These are phyloP conservation scores for Cynoglossus semilaevis DNA, from an alignment of 2,113 vertebrate species.

Conservation along the genomic window DNA sequence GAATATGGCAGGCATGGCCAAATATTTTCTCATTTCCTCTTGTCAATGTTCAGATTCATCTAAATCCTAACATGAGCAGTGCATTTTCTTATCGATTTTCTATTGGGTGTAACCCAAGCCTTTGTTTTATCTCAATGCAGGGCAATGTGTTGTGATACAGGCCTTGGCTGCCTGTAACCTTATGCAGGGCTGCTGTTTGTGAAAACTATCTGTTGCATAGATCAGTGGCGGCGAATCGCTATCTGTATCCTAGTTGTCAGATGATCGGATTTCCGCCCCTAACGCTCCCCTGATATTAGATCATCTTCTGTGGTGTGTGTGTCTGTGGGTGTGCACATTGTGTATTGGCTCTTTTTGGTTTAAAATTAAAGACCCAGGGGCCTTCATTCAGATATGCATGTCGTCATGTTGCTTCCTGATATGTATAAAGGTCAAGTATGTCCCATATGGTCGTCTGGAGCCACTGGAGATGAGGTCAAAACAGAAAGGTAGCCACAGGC, in stretches of 20 bases:
- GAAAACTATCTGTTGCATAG: slow-evolving; percentile 71
- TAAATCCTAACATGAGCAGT: slow-evolving; percentile 46
- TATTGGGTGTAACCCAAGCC: slow-evolving; percentile 63
- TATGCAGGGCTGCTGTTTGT: slow-evolving; percentile 59
- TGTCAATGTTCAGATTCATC: slow-evolving; percentile 58
- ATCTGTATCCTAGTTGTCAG: slow-evolving; percentile 73
- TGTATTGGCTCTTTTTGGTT: slow-evolving; percentile 16
- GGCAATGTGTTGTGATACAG: slow-evolving; percentile 5
- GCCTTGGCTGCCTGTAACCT: slow-evolving; percentile 50
- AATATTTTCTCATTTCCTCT: slow-evolving; percentile 69
- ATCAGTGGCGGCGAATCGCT: slow-evolving; percentile 62
- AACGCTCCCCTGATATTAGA: slow-evolving; percentile 70
- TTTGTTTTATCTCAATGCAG: slow-evolving; percentile 65
- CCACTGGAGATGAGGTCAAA: slow-evolving; percentile 61
- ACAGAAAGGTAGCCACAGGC: slow-evolving; percentile 28
- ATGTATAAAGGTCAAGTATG: slow-evolving; percentile 64
- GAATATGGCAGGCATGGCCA: slow-evolving; percentile 47
- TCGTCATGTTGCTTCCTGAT: slow-evolving; percentile 51
- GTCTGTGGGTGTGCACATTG: slow-evolving; percentile 23
- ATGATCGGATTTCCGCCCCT: slow-evolving; percentile 67
- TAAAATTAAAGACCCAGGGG: slow-evolving; percentile 20
- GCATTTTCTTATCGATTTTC: slow-evolving; percentile 60
- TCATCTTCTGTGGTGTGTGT: slow-evolving; percentile 54
- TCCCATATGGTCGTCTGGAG: slow-evolving; percentile 55
- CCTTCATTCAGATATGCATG: slow-evolving; percentile 35